These are phyloP conservation scores for Monopis laevigella DNA, from an alignment of 2,888 invertebrate genomes.

Conservation along the genomic window DNA sequence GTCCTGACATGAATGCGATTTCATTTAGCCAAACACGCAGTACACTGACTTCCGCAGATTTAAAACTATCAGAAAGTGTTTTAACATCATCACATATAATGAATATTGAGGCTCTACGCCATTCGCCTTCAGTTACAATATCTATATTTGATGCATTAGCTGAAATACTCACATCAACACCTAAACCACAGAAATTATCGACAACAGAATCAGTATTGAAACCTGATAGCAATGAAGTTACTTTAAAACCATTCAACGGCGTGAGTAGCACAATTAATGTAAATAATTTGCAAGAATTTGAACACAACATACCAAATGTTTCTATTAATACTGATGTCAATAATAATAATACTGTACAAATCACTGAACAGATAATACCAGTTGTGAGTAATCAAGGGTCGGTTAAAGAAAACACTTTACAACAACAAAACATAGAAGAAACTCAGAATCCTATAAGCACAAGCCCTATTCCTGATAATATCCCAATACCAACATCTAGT, in stretches of 20 bases:
- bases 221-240: constrained; percentile 42
- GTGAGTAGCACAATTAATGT: constrained; percentile 63
- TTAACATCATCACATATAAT: constrained; percentile 54
- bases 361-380: constrained; percentile 48
- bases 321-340: constrained; percentile 40
- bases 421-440: constrained; percentile 42
- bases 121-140: constrained; percentile 66
- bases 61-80: constrained; percentile 58
- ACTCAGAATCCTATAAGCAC: constrained; percentile 11
- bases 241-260: constrained; percentile 52
- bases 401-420: constrained; percentile 49
- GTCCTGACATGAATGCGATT: constrained; percentile 60
- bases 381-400: constrained; percentile 58
- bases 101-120: constrained; percentile 65
- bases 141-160: constrained; percentile 69
- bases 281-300: constrained; percentile 49
- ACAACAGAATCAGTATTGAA: constrained; percentile 50
- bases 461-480: constrained; percentile 35
- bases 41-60: constrained; percentile 55
- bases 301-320: constrained; percentile 38
- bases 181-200: constrained; percentile 50
- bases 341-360: constrained; percentile 61
- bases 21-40: constrained; percentile 59
- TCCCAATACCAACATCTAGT: constrained; percentile 37
- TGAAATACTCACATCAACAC: constrained; percentile 65